These are phyloP conservation scores for Chromoteleia sp. DNA, from an alignment of 2,888 invertebrate species.

Conservation along the genomic window DNA sequence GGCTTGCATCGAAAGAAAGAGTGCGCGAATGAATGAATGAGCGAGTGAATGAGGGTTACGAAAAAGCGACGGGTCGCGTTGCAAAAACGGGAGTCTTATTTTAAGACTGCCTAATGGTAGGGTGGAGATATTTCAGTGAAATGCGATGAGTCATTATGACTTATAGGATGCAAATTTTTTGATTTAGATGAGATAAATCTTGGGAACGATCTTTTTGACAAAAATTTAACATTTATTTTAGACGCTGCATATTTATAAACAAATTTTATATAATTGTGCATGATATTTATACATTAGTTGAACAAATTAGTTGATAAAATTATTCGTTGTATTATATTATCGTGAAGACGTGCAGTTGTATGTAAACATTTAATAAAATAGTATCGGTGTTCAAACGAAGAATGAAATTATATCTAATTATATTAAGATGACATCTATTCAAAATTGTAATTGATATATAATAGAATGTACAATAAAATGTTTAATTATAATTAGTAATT, in stretches of 20 bases:
- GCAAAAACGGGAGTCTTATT: constrained; percentile 65
- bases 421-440: too few relatives aligned
- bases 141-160: constrained; percentile 49
- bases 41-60: constrained; percentile 57
- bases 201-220: neutral
- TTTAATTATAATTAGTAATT: too few relatives aligned
- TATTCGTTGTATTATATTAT: too few relatives aligned
- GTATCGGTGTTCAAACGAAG: too few relatives aligned
- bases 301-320: neutral
- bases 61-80: constrained; percentile 54
- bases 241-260: neutral
- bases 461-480: too few relatives aligned
- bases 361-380: too few relatives aligned
- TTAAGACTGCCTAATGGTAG: constrained; percentile 44
- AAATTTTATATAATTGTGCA: neutral
- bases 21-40: constrained; percentile 59
- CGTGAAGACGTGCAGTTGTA: too few relatives aligned
- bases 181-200: constrained; percentile 30
- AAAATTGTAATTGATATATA: too few relatives aligned
- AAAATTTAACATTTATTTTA: neutral
- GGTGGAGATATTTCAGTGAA: constrained; percentile 8
- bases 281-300: neutral
- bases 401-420: too few relatives aligned
- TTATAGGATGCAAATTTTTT: constrained; percentile 27
- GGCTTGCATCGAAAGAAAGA: constrained; percentile 41